Percentiles rank a stretch among this genome's conserved stretches.
Evolutionary conservation across 2,113 vertebrate species (phyloP).

Genomic region (Podiceps cristatus): DNA sequence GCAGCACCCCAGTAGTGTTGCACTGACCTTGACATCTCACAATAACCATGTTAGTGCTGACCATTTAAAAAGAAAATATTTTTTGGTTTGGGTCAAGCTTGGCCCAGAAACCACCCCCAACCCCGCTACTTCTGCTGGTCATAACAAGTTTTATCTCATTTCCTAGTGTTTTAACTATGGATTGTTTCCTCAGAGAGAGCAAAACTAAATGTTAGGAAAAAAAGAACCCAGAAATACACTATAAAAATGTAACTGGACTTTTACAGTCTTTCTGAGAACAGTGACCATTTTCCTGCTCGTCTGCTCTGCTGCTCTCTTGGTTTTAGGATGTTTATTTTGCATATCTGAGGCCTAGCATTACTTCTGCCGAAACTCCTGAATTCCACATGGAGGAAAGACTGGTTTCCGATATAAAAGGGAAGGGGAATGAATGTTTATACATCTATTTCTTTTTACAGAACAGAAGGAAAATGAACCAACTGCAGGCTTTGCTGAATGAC

Average conservation of each 20-base stretch:
- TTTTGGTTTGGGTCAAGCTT: background rate
- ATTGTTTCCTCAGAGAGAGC: background rate
- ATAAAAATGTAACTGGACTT: background rate
- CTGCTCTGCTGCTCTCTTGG: background rate
- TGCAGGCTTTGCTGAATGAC: conserved; percentile 75
- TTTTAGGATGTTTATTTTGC: background rate
- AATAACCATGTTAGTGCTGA: background rate
- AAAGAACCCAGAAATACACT: background rate
- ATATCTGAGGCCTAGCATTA: background rate
- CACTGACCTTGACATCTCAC: background rate
- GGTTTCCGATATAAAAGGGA: background rate
- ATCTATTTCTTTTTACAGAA: background rate
- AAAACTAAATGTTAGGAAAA: background rate
- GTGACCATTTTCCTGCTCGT: background rate
- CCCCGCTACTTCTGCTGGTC: background rate
- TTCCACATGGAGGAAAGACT: background rate
- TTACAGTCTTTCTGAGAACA: background rate
- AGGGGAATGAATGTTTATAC: background rate
- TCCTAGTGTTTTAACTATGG: background rate
- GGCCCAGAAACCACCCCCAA: background rate
- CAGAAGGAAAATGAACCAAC: conserved; percentile 60
- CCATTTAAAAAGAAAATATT: background rate
- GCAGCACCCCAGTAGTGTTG: background rate
- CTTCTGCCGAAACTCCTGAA: background rate
- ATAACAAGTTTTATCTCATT: background rate